phyloP scores from a whole-genome alignment of 2,888 invertebrate species.

The Cephonodes hylas region DNA sequence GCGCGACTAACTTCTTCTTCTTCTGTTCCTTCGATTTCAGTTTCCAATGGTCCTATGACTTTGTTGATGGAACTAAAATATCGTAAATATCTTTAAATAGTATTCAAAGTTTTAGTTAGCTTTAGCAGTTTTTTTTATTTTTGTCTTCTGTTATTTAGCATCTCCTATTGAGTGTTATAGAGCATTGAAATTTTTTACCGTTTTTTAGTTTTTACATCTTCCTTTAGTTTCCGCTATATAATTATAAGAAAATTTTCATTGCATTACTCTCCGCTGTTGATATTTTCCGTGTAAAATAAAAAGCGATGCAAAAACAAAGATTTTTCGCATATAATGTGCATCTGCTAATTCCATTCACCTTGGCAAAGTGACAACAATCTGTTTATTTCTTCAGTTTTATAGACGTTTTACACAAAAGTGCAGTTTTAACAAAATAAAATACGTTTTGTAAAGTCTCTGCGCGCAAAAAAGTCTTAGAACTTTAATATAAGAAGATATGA shows the following conservation, averaged over 20 bases:
- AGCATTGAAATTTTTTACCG: too few species aligned
- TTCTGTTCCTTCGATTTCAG: constrained; percentile 84
- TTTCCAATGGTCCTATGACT: constrained; percentile 83
- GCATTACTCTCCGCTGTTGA: not conserved
- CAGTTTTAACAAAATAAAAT: not conserved
- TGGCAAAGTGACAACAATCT: not conserved
- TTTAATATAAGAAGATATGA: too few species aligned
- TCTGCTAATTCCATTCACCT: not conserved
- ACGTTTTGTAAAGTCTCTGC: too few species aligned
- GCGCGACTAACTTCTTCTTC: constrained; percentile 76
- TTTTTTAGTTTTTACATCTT: too few species aligned
- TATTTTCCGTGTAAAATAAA: not conserved
- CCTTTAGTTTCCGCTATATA: too few species aligned
- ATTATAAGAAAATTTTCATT: too few species aligned
- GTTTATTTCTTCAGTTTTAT: not conserved
- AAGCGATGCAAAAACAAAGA: not conserved
- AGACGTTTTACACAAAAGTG: not conserved
- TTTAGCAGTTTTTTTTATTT: too few species aligned
- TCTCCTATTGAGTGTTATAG: too few species aligned
- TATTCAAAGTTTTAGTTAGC: too few species aligned
- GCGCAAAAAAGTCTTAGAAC: too few species aligned
- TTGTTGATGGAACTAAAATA: constrained; percentile 78
- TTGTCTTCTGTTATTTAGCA: too few species aligned
- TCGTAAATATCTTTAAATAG: not conserved
- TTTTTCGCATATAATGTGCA: not conserved